phyloP scores from a whole-genome alignment of 2,888 invertebrate genomes.

The Drosophila niveifrons region DNA sequence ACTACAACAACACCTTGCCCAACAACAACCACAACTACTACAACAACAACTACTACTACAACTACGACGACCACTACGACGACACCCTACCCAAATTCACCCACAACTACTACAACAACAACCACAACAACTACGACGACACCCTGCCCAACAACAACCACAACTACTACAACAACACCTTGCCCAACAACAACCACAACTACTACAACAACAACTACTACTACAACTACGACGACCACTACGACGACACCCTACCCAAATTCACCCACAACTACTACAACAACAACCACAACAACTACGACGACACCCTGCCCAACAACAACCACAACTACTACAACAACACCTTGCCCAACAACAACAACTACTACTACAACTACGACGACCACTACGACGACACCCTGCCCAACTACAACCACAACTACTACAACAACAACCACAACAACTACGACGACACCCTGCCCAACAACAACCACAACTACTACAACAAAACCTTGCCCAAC shows the following conservation, averaged over 20 bases:
- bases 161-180: not conserved
- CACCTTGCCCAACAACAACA: slow-evolving; percentile 8
- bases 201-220: slow-evolving; percentile 8
- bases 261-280: slow-evolving; percentile 5
- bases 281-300: slow-evolving; percentile 2
- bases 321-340: not conserved
- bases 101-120: slow-evolving; percentile 5
- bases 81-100: not conserved
- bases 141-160: not conserved
- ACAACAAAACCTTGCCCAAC: slow-evolving; percentile 14
- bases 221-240: slow-evolving; percentile 7
- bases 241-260: slow-evolving; percentile 7
- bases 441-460: not conserved
- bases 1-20: too few relatives aligned
- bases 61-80: slow-evolving; percentile 9
- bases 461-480: slow-evolving; percentile 6
- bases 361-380: slow-evolving; percentile 13
- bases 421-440: slow-evolving; percentile 13
- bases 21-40: slow-evolving; percentile 1
- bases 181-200: not conserved
- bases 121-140: slow-evolving; percentile 4
- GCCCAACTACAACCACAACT: slow-evolving; percentile 2
- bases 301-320: slow-evolving; percentile 6
- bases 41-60: not conserved
- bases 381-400: slow-evolving; percentile 7